phyloP scores from a whole-genome alignment of 1,140 invertebrate genomes.

The Aphidius ervi region DNA sequence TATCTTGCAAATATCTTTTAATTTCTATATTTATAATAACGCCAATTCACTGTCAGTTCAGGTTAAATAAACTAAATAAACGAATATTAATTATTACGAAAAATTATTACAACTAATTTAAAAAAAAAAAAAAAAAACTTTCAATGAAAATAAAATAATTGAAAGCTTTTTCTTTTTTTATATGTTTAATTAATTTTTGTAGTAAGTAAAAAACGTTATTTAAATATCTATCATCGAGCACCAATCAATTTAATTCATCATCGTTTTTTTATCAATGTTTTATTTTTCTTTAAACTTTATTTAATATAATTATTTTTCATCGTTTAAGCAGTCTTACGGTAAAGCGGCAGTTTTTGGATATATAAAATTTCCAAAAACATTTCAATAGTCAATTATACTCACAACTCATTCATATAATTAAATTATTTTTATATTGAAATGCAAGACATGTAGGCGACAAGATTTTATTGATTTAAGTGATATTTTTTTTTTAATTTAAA shows the following conservation, averaged over 20 bases:
- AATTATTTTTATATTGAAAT: conserved; percentile 14
- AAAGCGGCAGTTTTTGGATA: conserved; percentile 35
- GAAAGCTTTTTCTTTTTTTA: too few species aligned
- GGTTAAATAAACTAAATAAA: too few species aligned
- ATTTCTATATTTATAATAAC: conserved; percentile 24
- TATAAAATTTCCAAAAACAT: conserved; percentile 15
- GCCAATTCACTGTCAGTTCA: conserved; percentile 5
- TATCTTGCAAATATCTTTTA: conserved; percentile 37
- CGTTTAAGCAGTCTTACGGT: conserved; percentile 43
- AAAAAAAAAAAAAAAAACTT: too few species aligned
- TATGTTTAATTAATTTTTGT: too few species aligned
- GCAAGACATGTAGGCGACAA: conserved; percentile 26
- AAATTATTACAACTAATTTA: too few species aligned
- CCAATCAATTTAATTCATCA: conserved; percentile 22
- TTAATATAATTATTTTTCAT: conserved; percentile 25
- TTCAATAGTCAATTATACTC: too few species aligned
- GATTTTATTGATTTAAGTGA: conserved; percentile 24
- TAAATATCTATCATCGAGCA: not conserved
- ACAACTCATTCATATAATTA: not conserved
- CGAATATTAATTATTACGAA: too few species aligned
- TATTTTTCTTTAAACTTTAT: conserved; percentile 3
- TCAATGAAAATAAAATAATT: too few species aligned
- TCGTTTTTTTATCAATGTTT: conserved; percentile 18
- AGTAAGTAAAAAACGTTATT: too few species aligned
- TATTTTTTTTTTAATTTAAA: not conserved